Base-by-base conservation (phyloP, 2,888 invertebrate genomes). In the Morpho deidamia region DNA sequence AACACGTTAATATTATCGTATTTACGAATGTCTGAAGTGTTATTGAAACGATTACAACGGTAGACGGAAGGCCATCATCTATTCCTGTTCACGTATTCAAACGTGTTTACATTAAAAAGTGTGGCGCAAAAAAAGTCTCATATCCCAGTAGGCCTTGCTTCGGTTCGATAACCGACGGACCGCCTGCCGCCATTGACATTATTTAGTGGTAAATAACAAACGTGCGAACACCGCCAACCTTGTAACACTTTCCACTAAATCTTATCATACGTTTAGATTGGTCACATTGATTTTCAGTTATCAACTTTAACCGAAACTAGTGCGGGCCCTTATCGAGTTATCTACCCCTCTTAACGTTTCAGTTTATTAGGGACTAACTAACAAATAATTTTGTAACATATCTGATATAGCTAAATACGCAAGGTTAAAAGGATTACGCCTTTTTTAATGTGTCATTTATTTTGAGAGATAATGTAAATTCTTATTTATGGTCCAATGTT, bases 121-220 rank as follows among this genome's bases (percentile, higher is more conserved):
- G 41, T 11, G 35, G 43, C 23, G 44, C 47, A 43, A 43, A 51
- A 53, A 59, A 56, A 48, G 35, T 51, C 37, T 32, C 41, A 38
- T 47, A 57, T 43, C 53, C 41, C 37, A 14, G 50, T 12, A 45
- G 42, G 44, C 51, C 47, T 41, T 42, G 49, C 35, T 12, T 46
- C 56, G 44, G 57, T 59, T 56, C 56, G 56, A 60, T 64, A 62
- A 57, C 55, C 53, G 53, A 45, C 60, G 55, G 42, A 53, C 51
- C 59, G 50, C 50, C 61, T 44, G 47, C 59, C 70, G 77, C 71
- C 79, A 78, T 78, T 81, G 82, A 81, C 80, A 83, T 76, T 74
- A 80, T 80, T 82, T 70, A 62, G 64, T 66, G 64, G 71, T 67
- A 64, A 63, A 60, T 66, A 67, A 71, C 67, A 70, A 68, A 72